Evolutionary conservation across 2,888 invertebrate genomes (phyloP).

Genomic region (Anticlea derivata): DNA sequence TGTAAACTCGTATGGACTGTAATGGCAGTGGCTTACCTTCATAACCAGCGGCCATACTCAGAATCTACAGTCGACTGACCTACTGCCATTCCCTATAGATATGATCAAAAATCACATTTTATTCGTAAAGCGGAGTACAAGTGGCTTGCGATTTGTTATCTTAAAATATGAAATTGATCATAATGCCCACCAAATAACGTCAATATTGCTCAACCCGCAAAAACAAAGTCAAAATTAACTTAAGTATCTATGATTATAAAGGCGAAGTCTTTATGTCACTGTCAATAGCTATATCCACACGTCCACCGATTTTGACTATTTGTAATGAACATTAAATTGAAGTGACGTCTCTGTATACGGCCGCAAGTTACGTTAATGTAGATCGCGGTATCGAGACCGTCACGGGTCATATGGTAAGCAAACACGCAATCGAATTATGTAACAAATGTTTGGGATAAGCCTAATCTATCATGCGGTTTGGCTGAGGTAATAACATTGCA

Average conservation of each 20-base stretch:
- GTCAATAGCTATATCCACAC: no score
- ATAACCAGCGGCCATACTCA: constrained; percentile 18
- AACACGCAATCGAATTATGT: constrained; percentile 43
- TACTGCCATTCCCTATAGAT: neutral
- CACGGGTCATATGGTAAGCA: constrained; percentile 44
- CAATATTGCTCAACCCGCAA: no score
- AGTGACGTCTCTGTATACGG: neutral
- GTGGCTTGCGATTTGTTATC: no score
- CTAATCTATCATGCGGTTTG: constrained; percentile 4
- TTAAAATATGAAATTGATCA: no score
- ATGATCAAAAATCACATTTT: no score
- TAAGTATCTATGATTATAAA: no score
- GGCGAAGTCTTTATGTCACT: no score
- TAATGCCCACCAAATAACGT: no score
- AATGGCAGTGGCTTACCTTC: constrained; percentile 40
- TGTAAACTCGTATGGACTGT: constrained; percentile 26
- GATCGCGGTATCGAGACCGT: constrained; percentile 46
- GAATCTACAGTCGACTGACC: neutral
- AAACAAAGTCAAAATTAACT: no score
- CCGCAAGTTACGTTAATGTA: constrained; percentile 35
- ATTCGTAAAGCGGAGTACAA: no score
- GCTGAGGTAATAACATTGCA: neutral
- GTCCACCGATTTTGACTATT: no score
- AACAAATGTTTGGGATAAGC: constrained; percentile 31
- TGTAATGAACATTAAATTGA: neutral